Conservation (phyloP, 2,113 vertebrate species). For the Pardalotus punctatus region DNA sequence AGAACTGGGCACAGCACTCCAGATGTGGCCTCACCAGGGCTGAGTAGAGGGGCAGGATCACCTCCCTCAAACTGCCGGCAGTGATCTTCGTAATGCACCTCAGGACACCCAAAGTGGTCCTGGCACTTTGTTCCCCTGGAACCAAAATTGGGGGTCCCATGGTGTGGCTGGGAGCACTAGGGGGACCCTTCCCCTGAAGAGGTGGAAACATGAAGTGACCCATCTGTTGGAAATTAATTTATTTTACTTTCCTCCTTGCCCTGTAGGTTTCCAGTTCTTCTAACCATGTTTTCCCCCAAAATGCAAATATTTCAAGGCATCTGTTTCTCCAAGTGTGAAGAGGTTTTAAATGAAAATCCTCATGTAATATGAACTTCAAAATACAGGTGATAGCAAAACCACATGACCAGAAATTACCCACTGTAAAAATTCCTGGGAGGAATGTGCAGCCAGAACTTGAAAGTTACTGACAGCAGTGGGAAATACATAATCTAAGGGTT, state of each 20-base stretch:
- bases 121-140: neutral
- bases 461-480: neutral
- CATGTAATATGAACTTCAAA: neutral
- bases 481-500: neutral
- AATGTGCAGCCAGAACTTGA: neutral
- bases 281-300: neutral
- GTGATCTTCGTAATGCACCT: neutral
- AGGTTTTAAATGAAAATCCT: neutral
- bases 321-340: neutral
- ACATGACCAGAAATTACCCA: neutral
- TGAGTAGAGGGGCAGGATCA: neutral
- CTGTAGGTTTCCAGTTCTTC: neutral
- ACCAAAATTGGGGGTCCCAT: neutral
- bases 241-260: neutral
- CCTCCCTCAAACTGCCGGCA: neutral
- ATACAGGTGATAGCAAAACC: neutral
- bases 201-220: neutral
- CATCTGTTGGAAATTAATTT: fast-evolving
- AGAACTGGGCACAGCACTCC: neutral
- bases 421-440: neutral
- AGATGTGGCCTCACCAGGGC: neutral
- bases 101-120: fast-evolving
- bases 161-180: neutral
- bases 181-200: neutral
- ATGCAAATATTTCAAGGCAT: neutral